A percentile compares a stretch with the other conserved stretches of the same genome.
Evolutionary conservation across 2,888 invertebrate species (phyloP).

Genomic region (Clepsis dumicolana): DNA sequence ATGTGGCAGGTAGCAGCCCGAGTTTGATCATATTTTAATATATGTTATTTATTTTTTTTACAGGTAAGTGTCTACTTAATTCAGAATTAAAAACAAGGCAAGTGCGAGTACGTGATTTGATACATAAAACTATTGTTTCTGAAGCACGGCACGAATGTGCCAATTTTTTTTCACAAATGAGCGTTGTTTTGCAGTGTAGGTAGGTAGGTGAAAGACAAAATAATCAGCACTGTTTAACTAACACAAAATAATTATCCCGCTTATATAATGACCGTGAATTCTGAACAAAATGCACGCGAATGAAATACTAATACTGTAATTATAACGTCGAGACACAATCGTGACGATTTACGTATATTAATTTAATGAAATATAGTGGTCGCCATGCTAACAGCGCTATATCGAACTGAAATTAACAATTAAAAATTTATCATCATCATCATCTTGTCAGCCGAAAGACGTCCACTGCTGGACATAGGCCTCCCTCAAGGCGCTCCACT

Average conservation of each 20-base stretch:
- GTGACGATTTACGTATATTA: slow-evolving; percentile 36
- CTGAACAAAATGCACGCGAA: slow-evolving; percentile 16
- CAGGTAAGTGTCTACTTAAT: slow-evolving; percentile 61
- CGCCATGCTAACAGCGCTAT: slow-evolving; percentile 2
- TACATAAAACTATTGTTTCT: neutral
- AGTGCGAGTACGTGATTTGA: slow-evolving; percentile 22
- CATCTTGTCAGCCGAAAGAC: no score
- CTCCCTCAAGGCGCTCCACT: no score
- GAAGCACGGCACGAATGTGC: neutral
- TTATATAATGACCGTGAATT: neutral
- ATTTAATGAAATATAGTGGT: slow-evolving; percentile 25
- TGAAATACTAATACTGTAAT: slow-evolving; percentile 22
- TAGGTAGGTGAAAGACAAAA: neutral
- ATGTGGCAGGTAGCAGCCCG: no score
- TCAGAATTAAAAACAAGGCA: slow-evolving; percentile 26
- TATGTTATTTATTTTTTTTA: slow-evolving; percentile 43
- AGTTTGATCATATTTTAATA: slow-evolving; percentile 32
- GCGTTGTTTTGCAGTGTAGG: neutral
- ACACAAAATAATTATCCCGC: slow-evolving; percentile 4
- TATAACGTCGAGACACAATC: slow-evolving; percentile 23
- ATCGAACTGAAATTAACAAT: neutral
- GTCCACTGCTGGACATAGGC: no score
- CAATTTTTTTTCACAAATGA: neutral
- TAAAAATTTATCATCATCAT: no score
- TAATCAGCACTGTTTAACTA: neutral